Evolutionary conservation across 2,888 invertebrate species (phyloP).

Genomic region (Philereme vetulata): DNA sequence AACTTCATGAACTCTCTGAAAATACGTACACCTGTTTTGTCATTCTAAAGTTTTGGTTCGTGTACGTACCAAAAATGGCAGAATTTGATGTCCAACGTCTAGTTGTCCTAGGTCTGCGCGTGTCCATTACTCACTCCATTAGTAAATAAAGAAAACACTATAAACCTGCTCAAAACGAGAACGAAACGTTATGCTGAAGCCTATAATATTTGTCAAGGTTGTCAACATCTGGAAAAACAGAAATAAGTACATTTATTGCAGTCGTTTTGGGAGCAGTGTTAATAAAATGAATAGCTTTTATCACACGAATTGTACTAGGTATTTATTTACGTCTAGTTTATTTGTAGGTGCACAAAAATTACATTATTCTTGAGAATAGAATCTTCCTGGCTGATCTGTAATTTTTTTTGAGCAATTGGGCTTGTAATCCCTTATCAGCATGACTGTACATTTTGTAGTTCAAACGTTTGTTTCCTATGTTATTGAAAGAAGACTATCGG

Average conservation of each 20-base stretch:
- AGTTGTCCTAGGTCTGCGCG: slow-evolving; percentile 45
- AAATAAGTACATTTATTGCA: slow-evolving; percentile 49
- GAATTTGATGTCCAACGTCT: background rate
- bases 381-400: too few species aligned
- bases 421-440: slow-evolving; percentile 56
- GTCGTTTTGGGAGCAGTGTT: slow-evolving; percentile 43
- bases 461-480: slow-evolving; percentile 78
- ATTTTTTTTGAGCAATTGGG: slow-evolving; percentile 16
- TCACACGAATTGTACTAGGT: slow-evolving; percentile 26
- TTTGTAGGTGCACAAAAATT: slow-evolving; percentile 19
- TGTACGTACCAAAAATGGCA: too few species aligned
- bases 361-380: background rate
- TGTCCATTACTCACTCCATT: slow-evolving; percentile 46
- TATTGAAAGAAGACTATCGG: slow-evolving; percentile 79
- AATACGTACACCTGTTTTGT: too few species aligned
- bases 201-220: slow-evolving; percentile 43
- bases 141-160: slow-evolving; percentile 40
- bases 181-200: slow-evolving; percentile 35
- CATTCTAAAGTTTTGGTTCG: too few species aligned
- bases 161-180: slow-evolving; percentile 43
- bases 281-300: slow-evolving; percentile 44
- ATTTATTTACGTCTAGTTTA: slow-evolving; percentile 23
- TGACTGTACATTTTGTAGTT: slow-evolving; percentile 64
- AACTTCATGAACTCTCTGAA: too few species aligned
- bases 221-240: slow-evolving; percentile 43